A percentile compares a stretch with the other conserved stretches of the same genome.
Conservation (phyloP, 2,888 invertebrate species). For the Leucophenga montana region DNA sequence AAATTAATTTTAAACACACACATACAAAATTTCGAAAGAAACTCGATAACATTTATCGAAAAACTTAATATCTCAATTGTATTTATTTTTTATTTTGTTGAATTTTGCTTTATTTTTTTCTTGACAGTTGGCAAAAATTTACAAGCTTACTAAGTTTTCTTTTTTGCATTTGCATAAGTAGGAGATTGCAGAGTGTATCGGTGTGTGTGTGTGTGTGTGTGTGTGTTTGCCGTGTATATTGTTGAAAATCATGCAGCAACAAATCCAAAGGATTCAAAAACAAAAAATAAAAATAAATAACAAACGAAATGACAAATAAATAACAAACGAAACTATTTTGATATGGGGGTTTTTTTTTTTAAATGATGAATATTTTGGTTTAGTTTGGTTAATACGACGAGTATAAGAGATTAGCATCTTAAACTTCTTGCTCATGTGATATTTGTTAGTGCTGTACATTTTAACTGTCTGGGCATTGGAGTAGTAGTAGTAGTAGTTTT, state of each 20-base stretch:
- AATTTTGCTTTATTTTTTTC: constrained; percentile 2
- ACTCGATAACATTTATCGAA: too few species aligned
- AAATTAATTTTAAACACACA: not conserved
- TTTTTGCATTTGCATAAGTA: too few species aligned
- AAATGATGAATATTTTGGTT: not conserved
- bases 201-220: not conserved
- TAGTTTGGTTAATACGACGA: constrained; percentile 1
- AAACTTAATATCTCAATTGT: too few species aligned
- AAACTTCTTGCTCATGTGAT: too few species aligned
- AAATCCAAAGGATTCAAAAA: not conserved
- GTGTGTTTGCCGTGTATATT: too few species aligned
- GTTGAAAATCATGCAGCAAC: too few species aligned
- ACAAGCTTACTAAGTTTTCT: too few species aligned
- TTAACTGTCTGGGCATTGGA: too few species aligned
- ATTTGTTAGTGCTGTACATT: too few species aligned
- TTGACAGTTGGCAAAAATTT: too few species aligned
- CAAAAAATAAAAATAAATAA: not conserved
- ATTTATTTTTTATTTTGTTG: not conserved
- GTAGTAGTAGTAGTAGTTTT: too few species aligned
- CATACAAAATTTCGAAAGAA: too few species aligned
- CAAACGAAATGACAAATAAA: constrained; percentile 9
- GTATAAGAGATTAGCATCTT: not conserved
- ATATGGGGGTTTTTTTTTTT: constrained; percentile 22
- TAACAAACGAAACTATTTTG: not conserved
- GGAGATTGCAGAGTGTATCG: not conserved